phyloP scores from a whole-genome alignment of 2,113 vertebrate species.

The Dicaeum eximium region DNA sequence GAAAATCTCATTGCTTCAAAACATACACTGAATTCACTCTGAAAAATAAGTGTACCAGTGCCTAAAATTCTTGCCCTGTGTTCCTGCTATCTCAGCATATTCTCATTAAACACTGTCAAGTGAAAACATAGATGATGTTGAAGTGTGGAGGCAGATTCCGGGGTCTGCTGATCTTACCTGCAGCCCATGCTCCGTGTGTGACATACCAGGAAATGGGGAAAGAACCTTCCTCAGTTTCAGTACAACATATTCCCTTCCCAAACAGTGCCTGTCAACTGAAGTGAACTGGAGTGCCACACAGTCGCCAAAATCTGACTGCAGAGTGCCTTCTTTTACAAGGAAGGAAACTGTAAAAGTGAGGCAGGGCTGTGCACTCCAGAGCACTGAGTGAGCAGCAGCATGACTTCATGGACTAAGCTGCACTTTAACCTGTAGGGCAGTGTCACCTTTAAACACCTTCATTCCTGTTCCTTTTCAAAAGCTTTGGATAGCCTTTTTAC shows the following conservation, averaged over 20 bases:
- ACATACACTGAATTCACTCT: neutral
- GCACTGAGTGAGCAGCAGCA: neutral
- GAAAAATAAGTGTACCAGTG: neutral
- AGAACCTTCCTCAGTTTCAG: neutral
- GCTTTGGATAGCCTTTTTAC: neutral
- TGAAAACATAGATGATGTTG: neutral
- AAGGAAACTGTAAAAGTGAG: neutral
- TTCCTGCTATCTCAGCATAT: neutral
- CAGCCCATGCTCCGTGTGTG: accelerated
- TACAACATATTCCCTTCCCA: neutral
- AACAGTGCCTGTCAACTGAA: neutral
- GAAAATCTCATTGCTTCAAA: neutral
- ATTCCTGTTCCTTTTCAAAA: neutral
- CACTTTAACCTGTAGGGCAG: neutral
- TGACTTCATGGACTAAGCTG: neutral
- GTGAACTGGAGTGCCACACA: neutral
- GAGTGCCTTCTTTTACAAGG: neutral
- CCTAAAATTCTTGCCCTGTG: neutral
- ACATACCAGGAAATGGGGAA: neutral
- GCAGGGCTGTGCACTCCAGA: neutral
- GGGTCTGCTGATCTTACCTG: neutral
- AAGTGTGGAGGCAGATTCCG: neutral
- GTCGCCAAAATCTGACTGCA: neutral
- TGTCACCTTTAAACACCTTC: neutral
- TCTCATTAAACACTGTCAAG: neutral